Evolutionary conservation across 2,888 invertebrate species (phyloP), one percentile per base, ranked within the genome.

Genomic region (Sminthurides aquaticus): DNA sequence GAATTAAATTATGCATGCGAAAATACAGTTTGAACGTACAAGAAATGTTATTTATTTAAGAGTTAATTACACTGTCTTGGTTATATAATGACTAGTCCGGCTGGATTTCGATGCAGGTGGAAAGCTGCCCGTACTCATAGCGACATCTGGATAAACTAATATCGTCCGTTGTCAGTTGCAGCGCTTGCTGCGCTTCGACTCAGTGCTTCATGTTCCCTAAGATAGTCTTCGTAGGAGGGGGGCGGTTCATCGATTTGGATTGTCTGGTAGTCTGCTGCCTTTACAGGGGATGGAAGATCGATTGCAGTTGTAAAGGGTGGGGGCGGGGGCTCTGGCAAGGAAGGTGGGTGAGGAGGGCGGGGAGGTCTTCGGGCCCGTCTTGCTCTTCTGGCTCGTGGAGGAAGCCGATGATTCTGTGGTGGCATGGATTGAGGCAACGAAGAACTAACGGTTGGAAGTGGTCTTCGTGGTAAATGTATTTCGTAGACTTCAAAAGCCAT

Each of bases 141-240:
- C n/a, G n/a, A n/a, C n/a, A n/a, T n/a, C n/a, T n/a, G n/a, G n/a
- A n/a, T n/a, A n/a, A n/a, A n/a, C n/a, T n/a, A n/a, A n/a, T n/a
- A n/a, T n/a, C n/a, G n/a, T n/a, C n/a, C n/a, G n/a, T n/a, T n/a
- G n/a, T n/a, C n/a, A n/a, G 8, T 34, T 34, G 43, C 5, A 34
- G 43, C 5, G 43, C 15, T 34, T 15, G 43, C 43, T 34, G 43
- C 43, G 5, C 15, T 15, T 34, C 15, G 43, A 34, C 8, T 15
- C 43, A 15, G n/a, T n/a, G n/a, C n/a, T n/a, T n/a, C 43, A 43
- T 18, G 8, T 11, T 43, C 5, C 52, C 20, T 15, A 5, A 52
- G 20, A 20, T 52, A 52, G 52, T 52, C 52, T 52, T 52, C 52
- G 20, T 52, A 52, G 52, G 52, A 52, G 20, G 52, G 52, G 5